phyloP scores from a whole-genome alignment of 2,797 vertebrate genomes.

The Megalops cyprinoides region DNA sequence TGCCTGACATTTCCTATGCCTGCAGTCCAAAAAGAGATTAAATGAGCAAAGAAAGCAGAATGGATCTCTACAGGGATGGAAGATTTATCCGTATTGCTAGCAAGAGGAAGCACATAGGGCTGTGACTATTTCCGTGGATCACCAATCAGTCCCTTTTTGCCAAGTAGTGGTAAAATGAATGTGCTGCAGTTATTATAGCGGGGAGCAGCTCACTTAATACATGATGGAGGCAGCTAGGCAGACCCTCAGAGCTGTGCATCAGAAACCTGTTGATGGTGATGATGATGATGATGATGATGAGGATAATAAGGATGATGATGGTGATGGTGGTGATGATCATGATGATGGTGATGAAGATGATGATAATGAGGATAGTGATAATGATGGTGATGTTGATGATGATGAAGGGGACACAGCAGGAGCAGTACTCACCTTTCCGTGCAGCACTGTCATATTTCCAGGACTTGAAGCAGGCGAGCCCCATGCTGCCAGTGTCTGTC shows the following conservation, averaged over 20 bases:
- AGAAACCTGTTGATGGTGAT: neutral
- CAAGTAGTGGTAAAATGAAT: neutral
- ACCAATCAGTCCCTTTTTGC: neutral
- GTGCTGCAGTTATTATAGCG: neutral
- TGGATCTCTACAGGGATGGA: too few relatives aligned
- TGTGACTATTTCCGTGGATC: neutral
- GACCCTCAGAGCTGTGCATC: neutral
- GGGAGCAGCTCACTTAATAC: neutral
- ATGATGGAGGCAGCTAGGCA: too few relatives aligned
- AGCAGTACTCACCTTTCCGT: slow-evolving; percentile 70
- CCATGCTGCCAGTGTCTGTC: slow-evolving; percentile 69
- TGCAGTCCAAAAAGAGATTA: too few relatives aligned
- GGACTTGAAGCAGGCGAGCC: slow-evolving; percentile 82
- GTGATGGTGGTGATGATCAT: neutral
- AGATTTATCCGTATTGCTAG: too few relatives aligned
- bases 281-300: too few relatives aligned
- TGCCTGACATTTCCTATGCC: neutral
- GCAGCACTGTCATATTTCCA: slow-evolving; percentile 75
- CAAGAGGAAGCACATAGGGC: too few relatives aligned
- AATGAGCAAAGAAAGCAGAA: too few relatives aligned
- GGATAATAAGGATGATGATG: neutral
- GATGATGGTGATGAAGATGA: too few relatives aligned
- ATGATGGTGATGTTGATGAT: too few relatives aligned
- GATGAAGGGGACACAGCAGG: neutral
- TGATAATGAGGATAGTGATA: too few relatives aligned